Base-by-base conservation (phyloP, 2,888 invertebrate species). In the Xestobium rufovillosum region DNA sequence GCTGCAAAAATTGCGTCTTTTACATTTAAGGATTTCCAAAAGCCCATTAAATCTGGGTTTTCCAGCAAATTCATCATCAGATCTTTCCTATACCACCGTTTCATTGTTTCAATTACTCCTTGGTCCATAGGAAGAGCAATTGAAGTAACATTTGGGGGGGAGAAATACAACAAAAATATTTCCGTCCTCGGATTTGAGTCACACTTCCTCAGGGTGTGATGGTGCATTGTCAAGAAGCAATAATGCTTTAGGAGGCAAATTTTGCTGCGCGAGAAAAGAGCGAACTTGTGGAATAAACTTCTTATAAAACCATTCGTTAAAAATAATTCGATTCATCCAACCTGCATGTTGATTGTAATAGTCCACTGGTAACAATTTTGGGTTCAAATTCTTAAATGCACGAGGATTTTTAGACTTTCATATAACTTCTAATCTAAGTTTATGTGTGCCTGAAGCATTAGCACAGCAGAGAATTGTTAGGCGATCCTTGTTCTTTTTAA, bases 151-250 rank as follows among this genome's bases (percentile, higher is more conserved):
- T 31, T 43, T 43, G 32, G 43, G 32, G 44, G 53, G 51, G 41
- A 51, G 52, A 12, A 49, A 53, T 15, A 54, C 47, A 34, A 48
- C 45, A 47, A 49, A 44, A 42, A 52, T 52, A 36, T 47, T 50
- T 39, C 48, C 48, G 50, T 56, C 53, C 42, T 44, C 49, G 49
- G 54, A 52, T 51, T 36, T 51, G 41, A 57, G 49, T 47, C 52
- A 49, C 47, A 52, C 46, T 49, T 51, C 49, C 34, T 49, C 48
- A 48, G 52, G 45, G 51, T 53, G 44, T 27, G 36, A 34, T 36
- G 29, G 34, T 29, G 34, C 29, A 38, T 42, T 40, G 38, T 39
- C 38, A 32, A 53, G 44, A 39, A 54, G 41, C 39, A 55, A 45
- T 43, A 45, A 34, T 28, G 50, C 51, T 50, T 53, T 51, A 44